Base-by-base conservation (phyloP, 2,113 vertebrate genomes). In the Pachycephala philippinensis region DNA sequence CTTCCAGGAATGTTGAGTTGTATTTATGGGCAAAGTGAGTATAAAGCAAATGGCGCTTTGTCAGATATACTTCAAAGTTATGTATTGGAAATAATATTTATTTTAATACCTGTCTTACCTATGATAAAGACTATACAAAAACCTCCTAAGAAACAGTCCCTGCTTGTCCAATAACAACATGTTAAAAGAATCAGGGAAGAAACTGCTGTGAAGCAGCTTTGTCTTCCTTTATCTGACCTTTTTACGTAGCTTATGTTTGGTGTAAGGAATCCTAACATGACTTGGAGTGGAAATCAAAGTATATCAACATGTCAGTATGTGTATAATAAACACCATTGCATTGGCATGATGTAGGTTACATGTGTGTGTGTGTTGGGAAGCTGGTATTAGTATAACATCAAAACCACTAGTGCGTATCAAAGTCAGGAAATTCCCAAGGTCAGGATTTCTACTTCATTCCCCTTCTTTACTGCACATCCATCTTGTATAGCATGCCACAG, bases 351-450 rank as follows among this genome's bases (percentile, higher is more conserved):
- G 74, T 60, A 77, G 60, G 65, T 87, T 84, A 23, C 18, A 2
- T 15, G 6, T 63, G 57, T 24, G 13, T 57, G 21, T 6, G 1
- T 79, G 33, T 47, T n/a, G 60, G 49, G 37, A 77, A 93, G 17
- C 63, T 84, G 57, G 7, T 6, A 4, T 63, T 82, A 50, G 33
- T 71, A 8, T 40, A 83, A 83, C 40, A 31, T 49, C 59, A 72
- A 68, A 94, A 60, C 61, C 52, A 23, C 49, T 57, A 68, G 7
- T 39, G 19, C 26, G 3, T 49, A 65, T 40, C 26, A 40, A 84
- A 86, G 69, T 66, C 35, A 26, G 82, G 70, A 83, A 90, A 94
- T 92, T 69, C 64, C 66, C 69, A 70, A 92, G 75, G n/a, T 50
- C 54, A 30, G 27, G 21, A 10, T 84, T 90, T 92, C 79, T 86